These are phyloP conservation scores for Smittia aterrima DNA, from an alignment of 2,888 invertebrate genomes.

Conservation along the genomic window DNA sequence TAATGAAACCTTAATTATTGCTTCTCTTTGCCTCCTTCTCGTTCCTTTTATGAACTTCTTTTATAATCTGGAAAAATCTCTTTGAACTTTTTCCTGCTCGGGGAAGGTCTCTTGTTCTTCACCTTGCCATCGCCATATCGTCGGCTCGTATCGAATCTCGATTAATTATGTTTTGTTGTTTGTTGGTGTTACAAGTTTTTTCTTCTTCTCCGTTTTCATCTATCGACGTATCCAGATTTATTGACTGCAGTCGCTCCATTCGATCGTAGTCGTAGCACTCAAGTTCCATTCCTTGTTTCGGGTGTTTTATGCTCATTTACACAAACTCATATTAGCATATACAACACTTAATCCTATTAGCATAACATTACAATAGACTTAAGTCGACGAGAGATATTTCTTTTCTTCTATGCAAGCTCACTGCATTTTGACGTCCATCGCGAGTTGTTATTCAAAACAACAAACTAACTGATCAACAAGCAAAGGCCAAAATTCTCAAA, in stretches of 20 bases:
- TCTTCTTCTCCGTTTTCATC: not conserved
- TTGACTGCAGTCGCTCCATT: not conserved
- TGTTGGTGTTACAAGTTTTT: not conserved
- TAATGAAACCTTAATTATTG: slow-evolving; percentile 18
- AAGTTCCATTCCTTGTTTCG: slow-evolving; percentile 21
- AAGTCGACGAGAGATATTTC: not conserved
- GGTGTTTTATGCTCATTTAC: slow-evolving; percentile 20
- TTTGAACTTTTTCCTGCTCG: slow-evolving; percentile 28
- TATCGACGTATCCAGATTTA: not conserved
- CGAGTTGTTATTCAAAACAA: not conserved
- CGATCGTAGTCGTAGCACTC: not conserved
- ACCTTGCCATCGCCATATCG: not conserved
- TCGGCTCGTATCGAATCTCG: slow-evolving; percentile 35
- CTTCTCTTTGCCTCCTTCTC: not conserved
- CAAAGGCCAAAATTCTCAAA: not conserved
- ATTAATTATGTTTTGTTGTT: slow-evolving; percentile 35
- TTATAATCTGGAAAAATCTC: slow-evolving; percentile 24
- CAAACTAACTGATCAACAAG: not conserved
- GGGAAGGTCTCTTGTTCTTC: not conserved
- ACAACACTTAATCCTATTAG: slow-evolving; percentile 34
- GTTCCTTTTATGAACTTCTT: not conserved
- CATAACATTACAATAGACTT: slow-evolving; percentile 26
- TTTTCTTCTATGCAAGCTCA: not conserved
- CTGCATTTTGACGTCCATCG: not conserved
- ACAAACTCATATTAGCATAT: slow-evolving; percentile 30